These are phyloP conservation scores for Melinaea marsaeus DNA, from an alignment of 2,888 invertebrate genomes.

Conservation along the genomic window DNA sequence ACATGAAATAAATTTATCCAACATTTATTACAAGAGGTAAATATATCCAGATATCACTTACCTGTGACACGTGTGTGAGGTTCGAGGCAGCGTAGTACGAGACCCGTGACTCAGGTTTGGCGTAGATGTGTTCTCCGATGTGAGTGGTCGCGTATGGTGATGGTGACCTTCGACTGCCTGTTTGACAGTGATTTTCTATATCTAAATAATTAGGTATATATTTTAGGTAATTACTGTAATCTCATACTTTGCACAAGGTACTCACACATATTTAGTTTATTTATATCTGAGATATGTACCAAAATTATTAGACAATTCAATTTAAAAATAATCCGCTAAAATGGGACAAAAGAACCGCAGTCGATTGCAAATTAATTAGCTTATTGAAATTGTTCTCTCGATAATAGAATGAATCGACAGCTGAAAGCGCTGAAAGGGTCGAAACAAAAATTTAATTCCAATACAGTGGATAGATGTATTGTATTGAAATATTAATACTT, in stretches of 20 bases:
- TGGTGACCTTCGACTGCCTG: slow-evolving; percentile 77
- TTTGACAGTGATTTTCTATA: slow-evolving; percentile 17
- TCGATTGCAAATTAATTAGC: slow-evolving; percentile 22
- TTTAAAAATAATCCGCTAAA: slow-evolving; percentile 5
- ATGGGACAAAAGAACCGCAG: slow-evolving; percentile 19
- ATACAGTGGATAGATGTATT: neutral
- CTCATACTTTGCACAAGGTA: neutral
- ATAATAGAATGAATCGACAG: slow-evolving; percentile 17
- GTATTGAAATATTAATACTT: slow-evolving; percentile 12
- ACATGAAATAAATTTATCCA: too few species aligned
- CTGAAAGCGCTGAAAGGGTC: slow-evolving; percentile 19
- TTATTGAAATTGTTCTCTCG: slow-evolving; percentile 25
- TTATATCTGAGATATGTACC: neutral
- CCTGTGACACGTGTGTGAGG: slow-evolving; percentile 85
- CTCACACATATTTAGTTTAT: neutral
- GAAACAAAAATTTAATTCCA: slow-evolving; percentile 20
- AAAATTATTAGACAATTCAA: neutral
- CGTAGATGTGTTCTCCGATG: slow-evolving; percentile 78
- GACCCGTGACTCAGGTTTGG: slow-evolving; percentile 80
- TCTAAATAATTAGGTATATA: slow-evolving; percentile 20
- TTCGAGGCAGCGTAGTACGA: slow-evolving; percentile 90
- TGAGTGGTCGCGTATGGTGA: slow-evolving; percentile 86
- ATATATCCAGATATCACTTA: slow-evolving; percentile 41
- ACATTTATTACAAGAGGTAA: too few species aligned
- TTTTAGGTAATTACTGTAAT: neutral